These are phyloP conservation scores for Pedetes capensis DNA, from an alignment of 2,113 vertebrate species.

Conservation along the genomic window DNA sequence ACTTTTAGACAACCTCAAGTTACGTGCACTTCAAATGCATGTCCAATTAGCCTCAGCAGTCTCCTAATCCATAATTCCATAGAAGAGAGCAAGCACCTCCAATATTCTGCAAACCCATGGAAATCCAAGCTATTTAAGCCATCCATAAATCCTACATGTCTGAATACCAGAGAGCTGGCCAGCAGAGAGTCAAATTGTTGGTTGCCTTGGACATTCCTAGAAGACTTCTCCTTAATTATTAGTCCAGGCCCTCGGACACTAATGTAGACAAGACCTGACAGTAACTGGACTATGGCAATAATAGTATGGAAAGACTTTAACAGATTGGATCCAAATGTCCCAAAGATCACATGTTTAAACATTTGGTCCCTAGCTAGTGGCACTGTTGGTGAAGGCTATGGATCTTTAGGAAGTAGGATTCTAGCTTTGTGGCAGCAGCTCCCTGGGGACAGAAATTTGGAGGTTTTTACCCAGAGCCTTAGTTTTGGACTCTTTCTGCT, in stretches of 20 bases:
- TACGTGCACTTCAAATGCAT: neutral
- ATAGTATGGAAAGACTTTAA: neutral
- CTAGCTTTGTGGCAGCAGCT: too few relatives aligned
- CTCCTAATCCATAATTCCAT: conserved; percentile 35
- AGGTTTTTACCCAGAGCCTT: too few relatives aligned
- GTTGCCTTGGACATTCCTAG: conserved; percentile 46
- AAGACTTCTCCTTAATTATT: conserved; percentile 39
- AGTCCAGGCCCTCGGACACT: neutral
- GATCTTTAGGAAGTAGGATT: too few relatives aligned
- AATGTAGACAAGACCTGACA: conserved; percentile 40
- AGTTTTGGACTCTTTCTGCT: too few relatives aligned
- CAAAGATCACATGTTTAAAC: too few relatives aligned
- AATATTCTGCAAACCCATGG: conserved; percentile 16
- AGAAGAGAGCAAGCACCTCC: conserved; percentile 24
- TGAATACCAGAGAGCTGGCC: neutral
- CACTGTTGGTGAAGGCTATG: too few relatives aligned
- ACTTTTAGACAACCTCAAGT: conserved; percentile 20
- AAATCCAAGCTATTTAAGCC: conserved; percentile 57
- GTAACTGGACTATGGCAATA: neutral
- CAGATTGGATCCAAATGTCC: too few relatives aligned
- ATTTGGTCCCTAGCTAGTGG: too few relatives aligned
- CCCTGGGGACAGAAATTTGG: too few relatives aligned
- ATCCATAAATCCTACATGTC: conserved; percentile 27
- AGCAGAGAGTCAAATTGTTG: conserved; percentile 23
- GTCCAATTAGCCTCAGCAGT: neutral